Evolutionary conservation across 2,888 invertebrate species (phyloP), one percentile per base, ranked within the genome.

Genomic region (Perithous albicinctus): DNA sequence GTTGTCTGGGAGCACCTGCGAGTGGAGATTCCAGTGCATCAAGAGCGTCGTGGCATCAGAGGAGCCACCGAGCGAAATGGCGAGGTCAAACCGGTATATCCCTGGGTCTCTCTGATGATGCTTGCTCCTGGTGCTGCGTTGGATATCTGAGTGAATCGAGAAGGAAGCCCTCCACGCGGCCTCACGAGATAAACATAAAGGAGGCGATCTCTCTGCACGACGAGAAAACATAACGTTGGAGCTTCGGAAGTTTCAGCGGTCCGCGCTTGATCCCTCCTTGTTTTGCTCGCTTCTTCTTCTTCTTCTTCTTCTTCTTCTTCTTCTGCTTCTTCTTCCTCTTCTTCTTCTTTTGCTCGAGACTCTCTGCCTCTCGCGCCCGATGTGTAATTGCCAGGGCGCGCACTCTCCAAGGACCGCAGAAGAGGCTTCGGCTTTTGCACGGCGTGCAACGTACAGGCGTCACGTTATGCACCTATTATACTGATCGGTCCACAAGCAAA

Each of bases 21-120:
- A 74, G n/a, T n/a, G n/a, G 77, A 54, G 64, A 74, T 69, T 51
- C 29, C 76, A 46, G 48, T 59, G 67, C 66, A 32, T n/a, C n/a
- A 56, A 32, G 29, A 59, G 7, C 72, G 76, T 66, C 66, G 67
- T 80, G n/a, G 76, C 35, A 64, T 54, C 54, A n/a, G n/a, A n/a
- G 61, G 46, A 80, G 72, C 51, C 51, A 69, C 56, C 59, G 56
- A 78, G 56, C 64, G 64, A 69, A 73, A 69, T 81, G n/a, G 59
- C 81, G 83, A 83, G 85, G 85, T 85, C 85, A 84, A 82, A 85
- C 83, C 83, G 83, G 85, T 84, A 79, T 80, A 78, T 78, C 73
- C 72, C 70, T 70, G 73, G 78, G 74, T 82, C 74, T 82, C 74
- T 59, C 29, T 73, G 51, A 32, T 63, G 78, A 59, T 66, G 61